Conservation (phyloP, 37 sponge, comb jelly and placozoan species). For the Eunapius fragilis region DNA sequence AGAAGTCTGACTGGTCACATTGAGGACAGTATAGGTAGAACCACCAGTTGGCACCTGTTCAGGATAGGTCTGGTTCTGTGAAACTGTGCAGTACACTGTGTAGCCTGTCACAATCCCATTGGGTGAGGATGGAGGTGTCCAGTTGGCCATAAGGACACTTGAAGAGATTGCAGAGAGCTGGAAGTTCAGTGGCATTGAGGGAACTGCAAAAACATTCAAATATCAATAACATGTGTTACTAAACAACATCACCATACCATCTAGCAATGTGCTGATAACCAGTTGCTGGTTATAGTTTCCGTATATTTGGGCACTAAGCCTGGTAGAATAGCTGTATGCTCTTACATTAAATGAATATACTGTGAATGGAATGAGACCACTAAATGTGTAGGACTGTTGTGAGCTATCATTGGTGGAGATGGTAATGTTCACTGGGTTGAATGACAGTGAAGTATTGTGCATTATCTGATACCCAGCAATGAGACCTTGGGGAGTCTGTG, state of each 20-base stretch:
- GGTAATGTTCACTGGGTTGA: neutral
- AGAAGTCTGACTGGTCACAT: neutral
- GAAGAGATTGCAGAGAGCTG: neutral
- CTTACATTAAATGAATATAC: constrained; percentile 22
- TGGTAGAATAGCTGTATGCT: constrained; percentile 25
- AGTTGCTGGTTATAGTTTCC: neutral
- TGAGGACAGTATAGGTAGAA: neutral
- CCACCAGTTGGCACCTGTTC: neutral
- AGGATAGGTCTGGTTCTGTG: constrained; percentile 12
- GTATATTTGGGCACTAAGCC: neutral
- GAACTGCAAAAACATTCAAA: too few species aligned
- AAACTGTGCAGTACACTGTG: constrained; percentile 16
- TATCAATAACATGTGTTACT: too few species aligned
- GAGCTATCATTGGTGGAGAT: constrained; percentile 19
- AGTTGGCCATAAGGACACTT: constrained; percentile 4
- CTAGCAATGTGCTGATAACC: neutral
- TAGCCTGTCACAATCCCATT: constrained; percentile 37
- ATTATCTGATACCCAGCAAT: constrained; percentile 55
- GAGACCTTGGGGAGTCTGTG: constrained; percentile 22
- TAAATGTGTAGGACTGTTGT: constrained; percentile 8
- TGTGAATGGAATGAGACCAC: constrained; percentile 24
- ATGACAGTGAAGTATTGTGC: neutral
- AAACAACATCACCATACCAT: neutral
- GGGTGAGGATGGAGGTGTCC: constrained; percentile 12
- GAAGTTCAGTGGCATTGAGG: constrained; percentile 24